Evolutionary conservation across 1,140 invertebrate species (phyloP).

Genomic region (Cataglyphis hispanica): DNA sequence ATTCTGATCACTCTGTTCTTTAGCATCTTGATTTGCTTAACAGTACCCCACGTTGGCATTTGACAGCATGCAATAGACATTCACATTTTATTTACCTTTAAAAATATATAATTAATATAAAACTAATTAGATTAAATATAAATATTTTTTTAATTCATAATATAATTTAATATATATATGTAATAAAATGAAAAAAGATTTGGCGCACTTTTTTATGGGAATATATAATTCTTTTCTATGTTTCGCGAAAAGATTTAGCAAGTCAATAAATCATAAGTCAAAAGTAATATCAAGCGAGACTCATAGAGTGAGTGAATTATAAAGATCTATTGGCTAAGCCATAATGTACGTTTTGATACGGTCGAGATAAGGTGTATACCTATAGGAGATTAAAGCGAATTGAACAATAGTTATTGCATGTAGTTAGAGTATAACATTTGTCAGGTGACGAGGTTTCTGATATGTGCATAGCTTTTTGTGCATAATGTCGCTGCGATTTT

Average conservation of each 20-base stretch:
- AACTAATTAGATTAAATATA: too few relatives aligned
- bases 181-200: too few relatives aligned
- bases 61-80: neutral
- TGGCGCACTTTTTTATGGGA: too few relatives aligned
- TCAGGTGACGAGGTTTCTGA: neutral
- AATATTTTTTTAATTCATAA: too few relatives aligned
- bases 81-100: slow-evolving; percentile 23
- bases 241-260: too few relatives aligned
- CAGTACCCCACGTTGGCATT: neutral
- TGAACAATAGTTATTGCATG: neutral
- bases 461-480: neutral
- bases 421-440: slow-evolving; percentile 24
- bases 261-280: neutral
- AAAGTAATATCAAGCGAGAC: neutral
- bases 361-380: slow-evolving; percentile 38
- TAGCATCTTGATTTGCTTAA: neutral
- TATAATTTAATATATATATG: too few relatives aligned
- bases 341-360: slow-evolving; percentile 32
- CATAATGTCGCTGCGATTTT: neutral
- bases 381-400: slow-evolving; percentile 8
- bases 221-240: too few relatives aligned
- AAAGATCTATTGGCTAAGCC: slow-evolving; percentile 28
- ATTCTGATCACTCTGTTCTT: neutral
- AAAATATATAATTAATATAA: too few relatives aligned
- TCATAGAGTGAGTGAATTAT: neutral